These are phyloP conservation scores for Artibeus jamaicensis DNA, from an alignment of 2,797 vertebrate genomes.

Conservation along the genomic window DNA sequence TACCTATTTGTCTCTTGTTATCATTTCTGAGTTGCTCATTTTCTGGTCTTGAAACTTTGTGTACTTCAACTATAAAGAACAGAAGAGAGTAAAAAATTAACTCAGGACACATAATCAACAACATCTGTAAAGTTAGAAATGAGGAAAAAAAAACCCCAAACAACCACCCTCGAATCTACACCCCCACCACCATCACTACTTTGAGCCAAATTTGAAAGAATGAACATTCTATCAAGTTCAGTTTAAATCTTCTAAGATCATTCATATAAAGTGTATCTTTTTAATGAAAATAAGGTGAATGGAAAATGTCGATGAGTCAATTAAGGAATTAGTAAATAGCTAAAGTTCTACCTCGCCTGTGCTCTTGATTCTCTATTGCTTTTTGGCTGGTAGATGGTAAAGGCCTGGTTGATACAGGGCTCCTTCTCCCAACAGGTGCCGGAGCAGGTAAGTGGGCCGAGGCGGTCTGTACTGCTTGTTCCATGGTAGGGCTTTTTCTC, in stretches of 20 bases:
- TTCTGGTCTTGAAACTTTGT: slow-evolving; percentile 89
- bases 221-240: slow-evolving; percentile 57
- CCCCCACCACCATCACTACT: slow-evolving; percentile 46
- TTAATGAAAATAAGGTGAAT: slow-evolving; percentile 63
- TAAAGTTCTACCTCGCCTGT: slow-evolving; percentile 88
- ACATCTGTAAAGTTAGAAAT: slow-evolving; percentile 22
- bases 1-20: slow-evolving; percentile 90
- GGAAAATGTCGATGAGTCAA: slow-evolving; percentile 53
- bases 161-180: neutral
- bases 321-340: neutral
- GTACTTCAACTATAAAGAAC: slow-evolving; percentile 87
- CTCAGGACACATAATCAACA: slow-evolving; percentile 8
- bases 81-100: slow-evolving; percentile 74
- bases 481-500: slow-evolving; percentile 88
- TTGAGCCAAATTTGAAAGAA: slow-evolving; percentile 47
- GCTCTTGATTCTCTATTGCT: slow-evolving; percentile 90
- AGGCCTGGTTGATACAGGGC: slow-evolving; percentile 84
- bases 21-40: slow-evolving; percentile 90
- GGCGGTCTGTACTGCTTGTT: slow-evolving; percentile 88
- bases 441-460: slow-evolving; percentile 83
- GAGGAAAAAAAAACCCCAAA: neutral
- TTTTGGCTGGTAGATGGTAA: slow-evolving; percentile 87
- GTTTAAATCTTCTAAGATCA: slow-evolving; percentile 52
- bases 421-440: slow-evolving; percentile 88
- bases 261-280: slow-evolving; percentile 46